A percentile compares a stretch with the other conserved stretches of the same genome.
Evolutionary conservation across 1,140 invertebrate species (phyloP).

Genomic region (Pogonognathellus flavescens): DNA sequence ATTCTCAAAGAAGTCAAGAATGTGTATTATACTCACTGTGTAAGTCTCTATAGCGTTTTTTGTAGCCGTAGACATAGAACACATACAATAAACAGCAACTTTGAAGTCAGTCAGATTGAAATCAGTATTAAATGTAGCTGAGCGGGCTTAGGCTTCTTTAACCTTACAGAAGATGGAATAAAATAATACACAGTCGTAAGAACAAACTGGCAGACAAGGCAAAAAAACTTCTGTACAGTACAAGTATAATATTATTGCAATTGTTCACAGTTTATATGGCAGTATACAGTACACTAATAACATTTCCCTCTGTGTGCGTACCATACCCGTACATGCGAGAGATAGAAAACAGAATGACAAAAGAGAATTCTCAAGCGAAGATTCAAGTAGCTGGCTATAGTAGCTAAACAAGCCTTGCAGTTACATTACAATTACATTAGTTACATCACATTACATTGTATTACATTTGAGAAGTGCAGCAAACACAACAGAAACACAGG

Average conservation of each 20-base stretch:
- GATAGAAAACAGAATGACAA: background rate
- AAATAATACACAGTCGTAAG: background rate
- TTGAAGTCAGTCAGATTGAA: constrained; percentile 30
- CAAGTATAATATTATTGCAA: background rate
- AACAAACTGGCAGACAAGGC: constrained; percentile 8
- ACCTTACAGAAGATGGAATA: background rate
- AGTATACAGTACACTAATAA: background rate
- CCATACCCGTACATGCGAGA: background rate
- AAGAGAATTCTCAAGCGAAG: background rate
- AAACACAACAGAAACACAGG: background rate
- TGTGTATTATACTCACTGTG: background rate
- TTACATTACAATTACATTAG: constrained; percentile 28
- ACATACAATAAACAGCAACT: background rate
- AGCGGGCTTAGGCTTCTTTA: constrained; percentile 2
- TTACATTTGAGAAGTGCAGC: background rate
- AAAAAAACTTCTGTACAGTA: background rate
- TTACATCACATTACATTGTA: background rate
- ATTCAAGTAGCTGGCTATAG: constrained; percentile 4
- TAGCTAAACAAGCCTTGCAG: constrained; percentile 27
- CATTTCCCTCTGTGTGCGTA: background rate
- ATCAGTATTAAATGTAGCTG: constrained; percentile 35
- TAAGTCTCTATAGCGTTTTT: background rate
- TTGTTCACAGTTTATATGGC: background rate
- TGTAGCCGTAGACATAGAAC: background rate
- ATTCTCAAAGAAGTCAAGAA: background rate